Evolutionary conservation across 2,113 vertebrate species (phyloP).

Genomic region (Ondatra zibethicus): DNA sequence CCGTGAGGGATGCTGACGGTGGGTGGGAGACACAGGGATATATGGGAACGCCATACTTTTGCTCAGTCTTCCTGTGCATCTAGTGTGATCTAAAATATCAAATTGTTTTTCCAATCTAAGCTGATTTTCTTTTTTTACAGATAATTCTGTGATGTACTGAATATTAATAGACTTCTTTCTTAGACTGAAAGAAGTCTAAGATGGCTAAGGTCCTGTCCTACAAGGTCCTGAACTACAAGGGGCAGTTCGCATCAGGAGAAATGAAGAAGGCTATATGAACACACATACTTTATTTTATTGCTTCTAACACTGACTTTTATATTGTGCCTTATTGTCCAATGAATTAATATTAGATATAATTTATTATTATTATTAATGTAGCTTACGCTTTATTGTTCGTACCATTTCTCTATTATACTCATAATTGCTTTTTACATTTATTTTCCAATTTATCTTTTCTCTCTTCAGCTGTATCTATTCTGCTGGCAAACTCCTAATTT

Average conservation of each 20-base stretch:
- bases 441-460: conserved; percentile 38
- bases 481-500: not conserved
- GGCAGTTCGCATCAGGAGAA: not conserved
- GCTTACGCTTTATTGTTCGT: not conserved
- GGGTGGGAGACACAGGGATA: not conserved
- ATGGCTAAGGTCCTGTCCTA: not conserved
- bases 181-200: not conserved
- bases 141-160: not conserved
- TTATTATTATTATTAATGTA: not conserved
- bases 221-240: no score
- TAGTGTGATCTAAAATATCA: not conserved
- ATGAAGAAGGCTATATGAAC: not conserved
- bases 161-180: not conserved
- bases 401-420: not conserved
- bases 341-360: not conserved
- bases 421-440: conserved; percentile 22
- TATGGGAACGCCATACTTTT: not conserved
- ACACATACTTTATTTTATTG: not conserved
- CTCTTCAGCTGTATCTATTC: conserved; percentile 14
- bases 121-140: not conserved
- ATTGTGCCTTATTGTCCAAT: not conserved
- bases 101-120: not conserved
- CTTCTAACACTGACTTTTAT: not conserved
- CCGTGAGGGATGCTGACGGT: not conserved
- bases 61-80: not conserved